Evolutionary conservation across 2,797 vertebrate genomes (phyloP), one percentile per base, ranked within the genome.

Genomic region (Hephaestus fuliginosus): DNA sequence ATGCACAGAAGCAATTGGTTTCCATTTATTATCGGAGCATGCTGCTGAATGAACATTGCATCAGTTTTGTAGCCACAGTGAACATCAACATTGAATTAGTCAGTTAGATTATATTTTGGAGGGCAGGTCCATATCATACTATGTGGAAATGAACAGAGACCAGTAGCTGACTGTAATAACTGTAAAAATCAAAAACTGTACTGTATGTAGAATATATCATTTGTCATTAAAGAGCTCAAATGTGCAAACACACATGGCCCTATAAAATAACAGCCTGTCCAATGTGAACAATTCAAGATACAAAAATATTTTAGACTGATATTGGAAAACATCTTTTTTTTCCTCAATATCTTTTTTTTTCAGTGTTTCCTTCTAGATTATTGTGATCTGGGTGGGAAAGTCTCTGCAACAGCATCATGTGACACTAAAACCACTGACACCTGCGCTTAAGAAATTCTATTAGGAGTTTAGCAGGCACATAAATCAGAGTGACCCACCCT

Each of bases 401-500:
- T 5, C 28, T 52, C 48, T 70, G 52, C 43, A 57, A 2, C 3
- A 44, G 25, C 4, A 39, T 74, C 22, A 17, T 60, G 44, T 71
- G 56, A 78, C 72, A 72, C 12, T 62, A 62, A 79, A 75, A 36
- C 30, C 22, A 66, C 33, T 46, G 67, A 83, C 44, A 74, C 41
- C 48, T 22, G 22, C 41, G 3, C 58, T 61, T n/a, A 51, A 63
- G 36, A 70, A 55, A 55, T 82, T 65, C 56, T 55, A 62, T 83
- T 61, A 60, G 6, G 46, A 56, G 22, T 57, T 73, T 30, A 70
- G 63, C 64, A 62, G 39, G 17, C 15, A 28, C 53, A 66, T 84
- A 74, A 66, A 84, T 81, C 78, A 66, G 14, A 52, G 18, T 66
- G 73, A 74, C 58, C 71, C 43, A 65, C n/a, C 17, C 11, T 9